Evolutionary conservation across 1,140 invertebrate species (phyloP), one percentile per base, ranked within the genome.

Genomic region (Battus philenor): DNA sequence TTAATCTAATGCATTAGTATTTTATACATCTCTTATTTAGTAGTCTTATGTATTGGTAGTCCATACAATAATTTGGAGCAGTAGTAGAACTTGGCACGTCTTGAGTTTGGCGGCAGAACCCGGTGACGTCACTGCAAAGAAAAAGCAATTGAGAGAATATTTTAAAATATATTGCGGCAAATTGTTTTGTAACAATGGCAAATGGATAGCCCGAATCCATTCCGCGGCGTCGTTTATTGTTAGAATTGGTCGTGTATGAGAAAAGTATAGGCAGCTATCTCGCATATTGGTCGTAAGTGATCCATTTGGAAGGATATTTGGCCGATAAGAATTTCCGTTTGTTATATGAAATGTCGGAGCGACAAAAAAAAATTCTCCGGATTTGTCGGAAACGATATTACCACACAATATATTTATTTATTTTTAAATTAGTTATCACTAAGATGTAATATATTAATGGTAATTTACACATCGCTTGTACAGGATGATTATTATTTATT

Each of bases 91-190:
- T 70, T 79, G 76, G 68, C 74, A 77, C 55, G 53, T 39, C 15
- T 57, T 64, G 44, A 77, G 59, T 17, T 62, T 71, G 46, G 72
- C 52, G 26, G 70, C 74, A 5, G 74, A 59, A 3, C 79, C 75
- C 15, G 76, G 76, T 44, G 76, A 80, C 43, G 73, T 79, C 41
- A 82, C 78, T 79, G 73, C 4, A 59, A 77, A 64, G 50, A 59
- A 67, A 58, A 59, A 68, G 47, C 57, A 46, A 51, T 50, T 50
- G 31, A 51, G 48, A 39, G 47, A 46, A 59, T 39, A 50, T 47
- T 48, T 45, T 34, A 56, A 47, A 45, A 54, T 43, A 43, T 32
- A 47, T 49, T 57, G 31, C 41, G 18, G 45, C 39, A 45, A 52
- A 50, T 50, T 50, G 38, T 41, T 41, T 15, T 16, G 27, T 44